Conservation (phyloP, 2,888 invertebrate species). For the Drosophila greeni region DNA sequence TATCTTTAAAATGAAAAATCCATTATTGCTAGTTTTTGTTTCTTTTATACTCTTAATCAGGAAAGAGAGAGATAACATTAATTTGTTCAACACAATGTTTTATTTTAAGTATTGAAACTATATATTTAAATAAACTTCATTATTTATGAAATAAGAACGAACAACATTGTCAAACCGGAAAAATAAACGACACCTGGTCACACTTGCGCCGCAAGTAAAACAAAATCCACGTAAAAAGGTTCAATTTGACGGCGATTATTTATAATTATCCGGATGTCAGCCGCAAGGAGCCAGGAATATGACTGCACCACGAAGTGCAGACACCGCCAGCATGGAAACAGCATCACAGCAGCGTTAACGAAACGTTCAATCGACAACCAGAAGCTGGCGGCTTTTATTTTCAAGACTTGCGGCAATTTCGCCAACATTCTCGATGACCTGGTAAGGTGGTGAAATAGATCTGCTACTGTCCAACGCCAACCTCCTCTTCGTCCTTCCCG, state of each 20-base stretch:
- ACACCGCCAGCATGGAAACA: constrained; percentile 79
- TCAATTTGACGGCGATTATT: constrained; percentile 29
- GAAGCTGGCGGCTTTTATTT: constrained; percentile 82
- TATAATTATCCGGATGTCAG: constrained; percentile 51
- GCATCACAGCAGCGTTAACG: constrained; percentile 83
- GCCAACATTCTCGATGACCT: constrained; percentile 81
- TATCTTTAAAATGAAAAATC: neutral
- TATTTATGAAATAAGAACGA: neutral
- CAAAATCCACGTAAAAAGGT: constrained; percentile 43
- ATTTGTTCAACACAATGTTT: neutral
- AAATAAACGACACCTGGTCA: constrained; percentile 2
- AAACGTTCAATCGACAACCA: constrained; percentile 82
- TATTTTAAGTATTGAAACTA: neutral
- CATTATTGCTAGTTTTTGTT: neutral
- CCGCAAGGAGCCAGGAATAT: constrained; percentile 73
- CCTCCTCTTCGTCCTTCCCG: constrained; percentile 12
- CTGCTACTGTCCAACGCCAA: neutral
- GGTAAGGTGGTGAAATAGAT: constrained; percentile 76
- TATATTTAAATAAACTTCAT: neutral
- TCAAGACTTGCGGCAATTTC: constrained; percentile 82
- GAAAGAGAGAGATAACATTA: neutral
- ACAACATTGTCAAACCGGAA: no score
- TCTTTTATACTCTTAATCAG: neutral
- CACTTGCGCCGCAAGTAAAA: constrained; percentile 18
- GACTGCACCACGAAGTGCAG: constrained; percentile 82